These are phyloP conservation scores for Colinus virginianus DNA, from an alignment of 2,113 vertebrate genomes.

Conservation along the genomic window DNA sequence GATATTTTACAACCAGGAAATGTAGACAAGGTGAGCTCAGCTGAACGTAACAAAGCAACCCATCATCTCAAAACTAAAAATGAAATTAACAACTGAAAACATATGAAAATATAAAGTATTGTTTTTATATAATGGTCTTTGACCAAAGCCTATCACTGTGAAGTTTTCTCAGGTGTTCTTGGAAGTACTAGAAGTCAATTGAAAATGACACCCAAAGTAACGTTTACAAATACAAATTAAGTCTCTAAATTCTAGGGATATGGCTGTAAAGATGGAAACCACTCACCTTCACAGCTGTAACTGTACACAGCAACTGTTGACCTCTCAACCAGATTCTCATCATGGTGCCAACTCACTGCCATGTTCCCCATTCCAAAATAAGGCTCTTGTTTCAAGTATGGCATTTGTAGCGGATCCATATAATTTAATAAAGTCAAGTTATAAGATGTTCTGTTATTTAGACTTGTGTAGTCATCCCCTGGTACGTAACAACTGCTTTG, in stretches of 20 bases:
- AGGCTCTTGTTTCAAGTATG: constrained; percentile 93
- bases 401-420: constrained; percentile 92
- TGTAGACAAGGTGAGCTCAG: neutral
- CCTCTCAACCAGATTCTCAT: constrained; percentile 91
- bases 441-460: constrained; percentile 78
- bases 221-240: neutral
- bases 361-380: constrained; percentile 98
- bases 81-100: neutral
- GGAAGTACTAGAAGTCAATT: neutral
- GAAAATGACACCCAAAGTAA: neutral
- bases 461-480: neutral
- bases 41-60: neutral
- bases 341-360: constrained; percentile 98
- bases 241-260: neutral
- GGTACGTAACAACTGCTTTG: constrained; percentile 35
- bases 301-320: constrained; percentile 95
- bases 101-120: neutral
- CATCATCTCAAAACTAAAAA: neutral
- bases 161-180: neutral
- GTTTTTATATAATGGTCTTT: neutral
- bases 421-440: constrained; percentile 96
- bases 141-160: neutral
- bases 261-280: neutral
- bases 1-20: neutral
- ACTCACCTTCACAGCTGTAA: constrained; percentile 87